Conservation (phyloP, 2,888 invertebrate genomes). For the Sipunculus nudus region DNA sequence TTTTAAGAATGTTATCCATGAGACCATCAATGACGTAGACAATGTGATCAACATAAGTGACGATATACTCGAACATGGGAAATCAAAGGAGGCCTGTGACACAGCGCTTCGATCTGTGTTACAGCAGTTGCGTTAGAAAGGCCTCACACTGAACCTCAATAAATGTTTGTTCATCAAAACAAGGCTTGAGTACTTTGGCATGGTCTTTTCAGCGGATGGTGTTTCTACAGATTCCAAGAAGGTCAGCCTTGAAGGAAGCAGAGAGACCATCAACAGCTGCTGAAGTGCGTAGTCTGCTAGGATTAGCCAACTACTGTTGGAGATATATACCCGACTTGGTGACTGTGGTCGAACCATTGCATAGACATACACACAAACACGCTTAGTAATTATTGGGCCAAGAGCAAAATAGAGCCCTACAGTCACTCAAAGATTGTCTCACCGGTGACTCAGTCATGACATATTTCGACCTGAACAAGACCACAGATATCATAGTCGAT, state of each 20-base stretch:
- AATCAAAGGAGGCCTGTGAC: constrained; percentile 7
- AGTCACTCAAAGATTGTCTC: too few relatives aligned
- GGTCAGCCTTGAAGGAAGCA: constrained; percentile 35
- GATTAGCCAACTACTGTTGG: too few relatives aligned
- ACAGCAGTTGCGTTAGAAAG: constrained; percentile 19
- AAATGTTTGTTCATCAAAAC: constrained; percentile 21
- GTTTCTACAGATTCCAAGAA: constrained; percentile 35
- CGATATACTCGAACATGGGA: constrained; percentile 22
- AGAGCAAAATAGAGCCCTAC: too few relatives aligned
- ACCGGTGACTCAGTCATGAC: too few relatives aligned
- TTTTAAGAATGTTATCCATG: constrained; percentile 18
- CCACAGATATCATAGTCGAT: too few relatives aligned
- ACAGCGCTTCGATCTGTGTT: constrained; percentile 9
- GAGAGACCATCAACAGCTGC: too few relatives aligned
- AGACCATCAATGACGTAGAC: constrained; percentile 10
- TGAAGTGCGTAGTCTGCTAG: too few relatives aligned
- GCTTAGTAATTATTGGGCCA: too few relatives aligned
- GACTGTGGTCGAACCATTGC: too few relatives aligned
- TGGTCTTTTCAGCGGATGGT: constrained; percentile 11
- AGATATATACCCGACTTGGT: too few relatives aligned
- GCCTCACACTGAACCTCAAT: constrained; percentile 21
- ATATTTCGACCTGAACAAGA: too few relatives aligned
- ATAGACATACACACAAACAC: too few relatives aligned
- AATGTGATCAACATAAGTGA: constrained; percentile 16
- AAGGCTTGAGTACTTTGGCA: not conserved